phyloP scores from a whole-genome alignment of 2,113 vertebrate genomes.

The Prietella phreatophila region DNA sequence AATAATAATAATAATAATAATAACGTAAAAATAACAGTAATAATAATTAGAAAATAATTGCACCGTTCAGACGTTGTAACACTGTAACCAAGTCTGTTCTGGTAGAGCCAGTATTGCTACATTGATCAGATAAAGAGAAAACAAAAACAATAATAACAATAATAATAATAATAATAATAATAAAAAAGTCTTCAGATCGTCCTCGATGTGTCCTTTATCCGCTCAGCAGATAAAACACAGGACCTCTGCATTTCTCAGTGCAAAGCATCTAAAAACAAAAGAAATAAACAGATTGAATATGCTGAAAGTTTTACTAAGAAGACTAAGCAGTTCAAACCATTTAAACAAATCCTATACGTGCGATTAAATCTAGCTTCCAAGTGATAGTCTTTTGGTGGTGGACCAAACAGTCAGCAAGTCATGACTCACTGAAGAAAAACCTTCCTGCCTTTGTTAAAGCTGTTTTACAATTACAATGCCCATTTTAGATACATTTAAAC shows the following conservation, averaged over 20 bases:
- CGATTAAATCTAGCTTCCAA: too few species aligned
- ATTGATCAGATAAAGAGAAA: slow-evolving; percentile 37
- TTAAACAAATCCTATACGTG: neutral
- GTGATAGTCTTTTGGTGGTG: neutral
- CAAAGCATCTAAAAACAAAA: neutral
- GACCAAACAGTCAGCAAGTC: neutral
- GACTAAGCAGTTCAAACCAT: neutral
- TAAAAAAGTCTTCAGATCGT: slow-evolving; percentile 27
- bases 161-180: neutral
- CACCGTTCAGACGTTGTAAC: slow-evolving; percentile 52
- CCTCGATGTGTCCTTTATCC: slow-evolving; percentile 46
- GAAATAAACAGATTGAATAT: neutral
- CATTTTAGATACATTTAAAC: neutral
- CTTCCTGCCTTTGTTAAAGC: neutral
- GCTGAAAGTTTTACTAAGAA: neutral
- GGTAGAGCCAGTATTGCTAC: slow-evolving; percentile 55
- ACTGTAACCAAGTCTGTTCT: slow-evolving; percentile 53
- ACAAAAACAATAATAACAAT: neutral
- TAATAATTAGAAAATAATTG: slow-evolving; percentile 45
- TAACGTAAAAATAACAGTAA: slow-evolving; percentile 33
- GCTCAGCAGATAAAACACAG: slow-evolving; percentile 54
- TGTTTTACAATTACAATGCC: neutral
- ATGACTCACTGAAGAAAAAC: neutral
- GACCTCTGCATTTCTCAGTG: slow-evolving; percentile 32
- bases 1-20: neutral